These are phyloP conservation scores for Stratiomys singularior DNA, from an alignment of 2,888 invertebrate genomes.

Conservation along the genomic window DNA sequence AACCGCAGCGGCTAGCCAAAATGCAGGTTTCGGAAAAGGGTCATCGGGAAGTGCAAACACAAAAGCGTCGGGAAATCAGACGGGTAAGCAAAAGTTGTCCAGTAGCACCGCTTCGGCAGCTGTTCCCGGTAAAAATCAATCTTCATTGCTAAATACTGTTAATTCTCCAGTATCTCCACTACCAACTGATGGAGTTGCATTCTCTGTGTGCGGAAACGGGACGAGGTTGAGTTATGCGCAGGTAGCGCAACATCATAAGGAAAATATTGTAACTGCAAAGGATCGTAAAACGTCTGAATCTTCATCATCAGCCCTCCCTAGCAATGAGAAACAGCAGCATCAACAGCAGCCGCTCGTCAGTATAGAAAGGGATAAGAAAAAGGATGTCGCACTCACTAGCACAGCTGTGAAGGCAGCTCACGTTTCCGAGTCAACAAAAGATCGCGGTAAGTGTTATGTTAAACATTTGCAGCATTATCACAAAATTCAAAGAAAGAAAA, in stretches of 20 bases:
- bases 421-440: constrained; percentile 57
- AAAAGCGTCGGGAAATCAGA: constrained; percentile 57
- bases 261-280: constrained; percentile 59
- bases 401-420: constrained; percentile 19
- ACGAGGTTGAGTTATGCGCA: constrained; percentile 72
- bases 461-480: too few species aligned
- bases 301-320: constrained; percentile 38
- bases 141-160: constrained; percentile 56
- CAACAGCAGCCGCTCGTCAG: constrained; percentile 48
- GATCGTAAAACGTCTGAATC: constrained; percentile 54
- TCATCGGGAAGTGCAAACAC: constrained; percentile 56
- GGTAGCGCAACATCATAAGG: constrained; percentile 74
- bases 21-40: not conserved
- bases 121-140: constrained; percentile 12
- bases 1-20: constrained; percentile 2
- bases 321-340: constrained; percentile 37
- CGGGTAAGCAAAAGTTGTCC: constrained; percentile 49
- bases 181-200: constrained; percentile 38
- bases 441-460: constrained; percentile 59
- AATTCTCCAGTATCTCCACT: constrained; percentile 54
- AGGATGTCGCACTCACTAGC: constrained; percentile 52
- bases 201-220: constrained; percentile 54
- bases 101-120: constrained; percentile 43
- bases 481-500: too few species aligned
- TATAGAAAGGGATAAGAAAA: constrained; percentile 52